Evolutionary conservation across 2,113 vertebrate species (phyloP).

Genomic region (Origma solitaria): DNA sequence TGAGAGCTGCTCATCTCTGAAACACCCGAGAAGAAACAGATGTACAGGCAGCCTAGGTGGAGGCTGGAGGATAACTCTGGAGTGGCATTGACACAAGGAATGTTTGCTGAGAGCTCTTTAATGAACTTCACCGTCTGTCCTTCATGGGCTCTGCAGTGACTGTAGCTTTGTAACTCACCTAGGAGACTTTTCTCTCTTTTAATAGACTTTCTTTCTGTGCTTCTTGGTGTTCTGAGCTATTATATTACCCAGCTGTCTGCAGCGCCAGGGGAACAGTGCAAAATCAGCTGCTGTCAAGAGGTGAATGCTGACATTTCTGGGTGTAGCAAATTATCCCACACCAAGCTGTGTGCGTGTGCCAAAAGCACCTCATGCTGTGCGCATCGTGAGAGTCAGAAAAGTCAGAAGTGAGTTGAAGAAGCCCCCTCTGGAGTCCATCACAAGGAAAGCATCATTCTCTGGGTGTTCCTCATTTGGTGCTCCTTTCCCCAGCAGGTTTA

Average conservation of each 20-base stretch:
- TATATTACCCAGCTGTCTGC: not conserved
- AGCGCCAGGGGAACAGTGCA: accelerated
- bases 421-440: not conserved
- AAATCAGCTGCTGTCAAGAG: not conserved
- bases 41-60: accelerated
- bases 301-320: not conserved
- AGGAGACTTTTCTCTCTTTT: not conserved
- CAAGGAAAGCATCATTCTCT: not conserved
- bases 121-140: not conserved
- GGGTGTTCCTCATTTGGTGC: accelerated
- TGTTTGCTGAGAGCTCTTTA: conserved; percentile 1
- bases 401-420: not conserved
- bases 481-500: not conserved
- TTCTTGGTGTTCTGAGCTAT: not conserved
- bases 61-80: not conserved
- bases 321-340: not conserved
- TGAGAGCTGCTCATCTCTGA: not conserved
- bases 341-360: not conserved
- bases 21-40: not conserved
- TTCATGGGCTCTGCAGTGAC: not conserved
- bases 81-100: not conserved
- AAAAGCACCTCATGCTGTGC: not conserved
- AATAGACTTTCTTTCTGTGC: not conserved
- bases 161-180: not conserved
- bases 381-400: not conserved